Evolutionary conservation across 2,113 vertebrate species (phyloP).

Genomic region (Promerops cafer): DNA sequence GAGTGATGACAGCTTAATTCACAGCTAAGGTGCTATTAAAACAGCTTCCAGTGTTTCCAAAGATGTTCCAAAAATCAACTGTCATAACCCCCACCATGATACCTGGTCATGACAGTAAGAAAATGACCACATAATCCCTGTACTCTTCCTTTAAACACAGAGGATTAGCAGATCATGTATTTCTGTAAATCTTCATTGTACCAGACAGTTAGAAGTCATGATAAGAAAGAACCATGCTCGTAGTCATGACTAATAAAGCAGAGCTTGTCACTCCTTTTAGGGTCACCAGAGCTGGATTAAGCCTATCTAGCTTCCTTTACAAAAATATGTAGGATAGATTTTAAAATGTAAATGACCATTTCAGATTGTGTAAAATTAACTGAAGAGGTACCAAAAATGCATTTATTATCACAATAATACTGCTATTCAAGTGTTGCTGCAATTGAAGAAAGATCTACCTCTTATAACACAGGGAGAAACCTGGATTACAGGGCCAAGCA

Average conservation of each 20-base stretch:
- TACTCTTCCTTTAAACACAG: background rate
- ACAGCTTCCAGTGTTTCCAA: constrained; percentile 8
- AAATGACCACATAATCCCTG: constrained; percentile 15
- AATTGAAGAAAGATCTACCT: background rate
- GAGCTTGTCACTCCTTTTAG: background rate
- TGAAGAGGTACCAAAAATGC: background rate
- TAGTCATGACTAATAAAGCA: constrained; percentile 17
- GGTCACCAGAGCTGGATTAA: constrained; percentile 15
- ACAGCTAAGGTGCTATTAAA: constrained; percentile 19
- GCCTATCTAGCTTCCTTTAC: background rate
- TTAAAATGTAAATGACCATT: background rate
- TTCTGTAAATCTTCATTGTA: constrained; percentile 48
- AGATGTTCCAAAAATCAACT: constrained; percentile 19
- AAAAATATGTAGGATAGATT: background rate
- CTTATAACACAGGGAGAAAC: background rate
- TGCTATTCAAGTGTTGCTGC: background rate
- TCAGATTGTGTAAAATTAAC: background rate
- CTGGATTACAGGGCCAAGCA: background rate
- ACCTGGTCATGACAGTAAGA: background rate
- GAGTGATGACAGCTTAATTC: constrained; percentile 36
- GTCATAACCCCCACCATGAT: background rate
- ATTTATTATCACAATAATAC: background rate
- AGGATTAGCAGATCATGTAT: constrained; percentile 21
- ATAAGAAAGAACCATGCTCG: background rate
- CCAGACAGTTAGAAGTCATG: constrained; percentile 15